Percentiles rank a stretch among this genome's conserved stretches.
Conservation (phyloP, 2,888 invertebrate genomes). For the Campaea margaritaria region DNA sequence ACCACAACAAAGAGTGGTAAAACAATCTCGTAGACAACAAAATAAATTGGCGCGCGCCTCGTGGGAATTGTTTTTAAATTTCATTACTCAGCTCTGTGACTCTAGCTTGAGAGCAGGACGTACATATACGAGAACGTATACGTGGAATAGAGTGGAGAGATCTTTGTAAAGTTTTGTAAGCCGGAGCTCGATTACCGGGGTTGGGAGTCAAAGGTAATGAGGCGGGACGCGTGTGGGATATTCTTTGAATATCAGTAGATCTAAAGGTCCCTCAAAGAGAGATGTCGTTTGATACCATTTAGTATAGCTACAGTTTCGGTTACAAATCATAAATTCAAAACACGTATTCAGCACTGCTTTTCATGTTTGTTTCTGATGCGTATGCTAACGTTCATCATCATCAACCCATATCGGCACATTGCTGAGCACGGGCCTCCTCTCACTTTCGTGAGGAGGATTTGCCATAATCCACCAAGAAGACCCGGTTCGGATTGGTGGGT, state of each 20-base stretch:
- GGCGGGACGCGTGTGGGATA: conserved; percentile 21
- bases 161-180: conserved; percentile 37
- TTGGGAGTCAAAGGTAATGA: conserved; percentile 44
- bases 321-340: no score
- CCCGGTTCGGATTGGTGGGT: no score
- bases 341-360: no score
- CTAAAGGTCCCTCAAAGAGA: conserved; percentile 4
- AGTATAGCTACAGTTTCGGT: no score
- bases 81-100: conserved; percentile 63
- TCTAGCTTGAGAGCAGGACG: conserved; percentile 46
- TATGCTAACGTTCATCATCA: no score
- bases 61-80: conserved; percentile 79
- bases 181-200: conserved; percentile 45
- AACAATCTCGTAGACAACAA: conserved; percentile 70
- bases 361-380: no score
- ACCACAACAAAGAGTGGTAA: conserved; percentile 38
- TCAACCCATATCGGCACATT: no score
- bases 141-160: conserved; percentile 39
- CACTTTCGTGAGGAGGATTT: no score
- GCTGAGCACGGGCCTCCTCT: no score
- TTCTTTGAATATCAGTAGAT: conserved; percentile 24
- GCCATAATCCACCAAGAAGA: no score
- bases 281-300: not conserved
- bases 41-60: conserved; percentile 65
- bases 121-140: conserved; percentile 29